These are phyloP conservation scores for Hemibagrus wyckioides DNA, from an alignment of 2,113 vertebrate species.

Conservation along the genomic window DNA sequence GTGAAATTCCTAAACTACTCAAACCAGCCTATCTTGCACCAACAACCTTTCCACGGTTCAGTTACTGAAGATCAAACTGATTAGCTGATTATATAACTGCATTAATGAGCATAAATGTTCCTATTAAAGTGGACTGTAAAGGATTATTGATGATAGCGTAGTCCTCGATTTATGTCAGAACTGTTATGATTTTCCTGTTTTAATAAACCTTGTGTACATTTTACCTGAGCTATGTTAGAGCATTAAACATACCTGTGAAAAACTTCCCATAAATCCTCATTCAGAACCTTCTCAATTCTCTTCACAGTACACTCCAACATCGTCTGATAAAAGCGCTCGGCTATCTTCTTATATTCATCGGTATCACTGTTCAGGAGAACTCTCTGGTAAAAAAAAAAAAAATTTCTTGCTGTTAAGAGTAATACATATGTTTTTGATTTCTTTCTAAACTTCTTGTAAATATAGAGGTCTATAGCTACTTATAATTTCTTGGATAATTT, in stretches of 20 bases:
- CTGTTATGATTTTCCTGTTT: background rate
- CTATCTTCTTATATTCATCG: slow-evolving; percentile 30
- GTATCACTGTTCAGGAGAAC: background rate
- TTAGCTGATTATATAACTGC: no score
- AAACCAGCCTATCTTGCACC: no score
- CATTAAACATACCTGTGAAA: slow-evolving; percentile 36
- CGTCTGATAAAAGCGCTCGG: slow-evolving; percentile 26
- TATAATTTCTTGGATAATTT: background rate
- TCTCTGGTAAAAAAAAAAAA: slow-evolving; percentile 33
- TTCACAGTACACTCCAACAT: slow-evolving; percentile 23
- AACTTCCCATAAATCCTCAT: slow-evolving; percentile 42
- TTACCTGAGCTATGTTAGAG: background rate
- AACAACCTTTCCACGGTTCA: no score
- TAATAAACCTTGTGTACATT: background rate
- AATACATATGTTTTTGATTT: background rate
- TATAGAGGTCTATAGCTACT: background rate
- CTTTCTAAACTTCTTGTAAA: background rate
- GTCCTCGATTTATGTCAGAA: background rate
- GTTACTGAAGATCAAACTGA: no score
- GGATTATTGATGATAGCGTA: background rate
- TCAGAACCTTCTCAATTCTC: slow-evolving; percentile 48
- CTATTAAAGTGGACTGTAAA: background rate
- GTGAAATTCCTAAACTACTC: no score
- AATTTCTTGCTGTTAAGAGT: background rate
- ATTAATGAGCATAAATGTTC: no score